Conservation (phyloP, 1,140 invertebrate genomes). For the Atta cephalotes region DNA sequence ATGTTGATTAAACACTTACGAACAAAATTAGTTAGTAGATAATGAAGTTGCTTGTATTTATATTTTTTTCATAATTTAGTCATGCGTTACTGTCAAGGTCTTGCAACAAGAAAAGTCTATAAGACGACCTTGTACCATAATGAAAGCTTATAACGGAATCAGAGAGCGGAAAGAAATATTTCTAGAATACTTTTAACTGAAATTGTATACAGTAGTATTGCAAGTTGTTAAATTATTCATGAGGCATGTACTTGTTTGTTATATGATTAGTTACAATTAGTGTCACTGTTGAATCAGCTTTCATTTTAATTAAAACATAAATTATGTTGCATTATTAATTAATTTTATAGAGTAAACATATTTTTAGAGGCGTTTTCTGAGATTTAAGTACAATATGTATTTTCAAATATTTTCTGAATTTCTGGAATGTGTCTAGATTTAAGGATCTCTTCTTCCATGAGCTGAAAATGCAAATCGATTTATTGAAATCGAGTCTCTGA, state of each 20-base stretch:
- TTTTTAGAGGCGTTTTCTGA: not conserved
- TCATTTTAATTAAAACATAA: not conserved
- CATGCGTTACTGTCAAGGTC: constrained; percentile 26
- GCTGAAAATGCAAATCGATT: not conserved
- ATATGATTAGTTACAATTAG: not conserved
- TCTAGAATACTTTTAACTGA: not conserved
- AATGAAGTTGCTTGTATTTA: not conserved
- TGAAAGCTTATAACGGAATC: not conserved
- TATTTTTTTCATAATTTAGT: constrained; percentile 34
- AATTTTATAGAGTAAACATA: not conserved
- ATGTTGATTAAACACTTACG: not conserved
- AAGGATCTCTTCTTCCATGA: constrained; percentile 3
- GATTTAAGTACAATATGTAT: not conserved
- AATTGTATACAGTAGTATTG: not conserved
- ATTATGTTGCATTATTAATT: not conserved
- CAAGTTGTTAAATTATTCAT: constrained; percentile 32
- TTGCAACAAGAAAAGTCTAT: constrained; percentile 7
- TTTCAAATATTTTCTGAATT: not conserved
- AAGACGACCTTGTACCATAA: not conserved
- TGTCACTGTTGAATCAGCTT: not conserved
- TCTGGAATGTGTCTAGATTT: not conserved
- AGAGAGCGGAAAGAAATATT: not conserved
- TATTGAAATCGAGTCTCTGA: not conserved
- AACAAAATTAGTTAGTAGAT: not conserved
- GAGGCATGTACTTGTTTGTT: not conserved